Percentiles rank a stretch among this genome's conserved stretches.
Conservation (phyloP, 2,113 vertebrate genomes). For the Gymnocephalus cernua region DNA sequence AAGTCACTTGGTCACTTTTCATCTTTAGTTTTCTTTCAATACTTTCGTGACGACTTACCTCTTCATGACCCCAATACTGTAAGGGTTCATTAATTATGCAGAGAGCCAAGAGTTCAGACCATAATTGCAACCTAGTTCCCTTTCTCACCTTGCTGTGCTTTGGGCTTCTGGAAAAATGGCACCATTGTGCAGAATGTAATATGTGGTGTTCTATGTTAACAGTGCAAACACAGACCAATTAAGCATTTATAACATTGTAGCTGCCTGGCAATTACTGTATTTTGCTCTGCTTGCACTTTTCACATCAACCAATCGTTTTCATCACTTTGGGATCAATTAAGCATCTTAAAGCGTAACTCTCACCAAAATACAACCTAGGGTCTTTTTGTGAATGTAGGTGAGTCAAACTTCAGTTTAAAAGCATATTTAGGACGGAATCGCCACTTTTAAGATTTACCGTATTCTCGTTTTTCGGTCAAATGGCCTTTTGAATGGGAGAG, state of each 20-base stretch:
- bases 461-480: no score
- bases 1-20: slow-evolving; percentile 35
- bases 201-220: slow-evolving; percentile 25
- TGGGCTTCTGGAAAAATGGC: slow-evolving; percentile 36
- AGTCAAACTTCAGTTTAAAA: no score
- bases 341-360: no score
- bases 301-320: slow-evolving; percentile 39
- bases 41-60: slow-evolving; percentile 21
- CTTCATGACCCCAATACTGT: slow-evolving; percentile 32
- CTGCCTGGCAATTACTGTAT: slow-evolving; percentile 57
- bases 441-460: no score
- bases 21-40: slow-evolving; percentile 48
- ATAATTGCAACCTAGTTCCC: slow-evolving; percentile 47
- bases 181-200: slow-evolving; percentile 34
- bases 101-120: slow-evolving; percentile 12
- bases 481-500: no score
- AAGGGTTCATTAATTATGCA: slow-evolving; percentile 63
- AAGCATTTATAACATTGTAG: slow-evolving; percentile 56
- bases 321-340: slow-evolving; percentile 74
- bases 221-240: slow-evolving; percentile 55
- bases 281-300: slow-evolving; percentile 64
- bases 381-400: no score
- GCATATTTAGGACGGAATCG: no score
- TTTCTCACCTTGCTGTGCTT: slow-evolving; percentile 41
- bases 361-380: no score